Conservation (phyloP, 2,888 invertebrate species). For the Drosophila kanekoi region DNA sequence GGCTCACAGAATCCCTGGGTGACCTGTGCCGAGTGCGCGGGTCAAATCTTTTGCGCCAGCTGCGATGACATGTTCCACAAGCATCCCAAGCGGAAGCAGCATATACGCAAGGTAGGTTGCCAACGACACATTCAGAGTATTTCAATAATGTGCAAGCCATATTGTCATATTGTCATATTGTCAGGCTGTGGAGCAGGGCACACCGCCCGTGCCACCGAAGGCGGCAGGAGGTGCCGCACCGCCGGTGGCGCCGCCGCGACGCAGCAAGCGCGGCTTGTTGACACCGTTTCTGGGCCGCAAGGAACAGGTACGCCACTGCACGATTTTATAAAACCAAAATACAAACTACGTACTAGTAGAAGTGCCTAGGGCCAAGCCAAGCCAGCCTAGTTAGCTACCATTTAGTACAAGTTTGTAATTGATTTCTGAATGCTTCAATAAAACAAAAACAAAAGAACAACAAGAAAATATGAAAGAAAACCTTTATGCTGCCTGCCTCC, state of each 20-base stretch:
- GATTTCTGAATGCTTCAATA: slow-evolving; percentile 76
- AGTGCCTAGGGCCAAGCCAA: slow-evolving; percentile 9
- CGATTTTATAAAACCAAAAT: slow-evolving; percentile 81
- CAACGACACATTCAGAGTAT: fast-evolving
- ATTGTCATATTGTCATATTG: no score
- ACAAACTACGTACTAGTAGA: slow-evolving; percentile 51
- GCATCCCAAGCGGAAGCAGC: slow-evolving; percentile 94
- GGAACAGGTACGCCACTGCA: slow-evolving; percentile 85
- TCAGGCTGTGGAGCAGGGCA: slow-evolving; percentile 83
- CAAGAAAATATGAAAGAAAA: slow-evolving; percentile 25
- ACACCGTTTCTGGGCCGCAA: slow-evolving; percentile 86
- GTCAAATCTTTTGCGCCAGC: slow-evolving; percentile 94
- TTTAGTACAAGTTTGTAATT: slow-evolving; percentile 74
- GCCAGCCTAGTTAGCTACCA: slow-evolving; percentile 50
- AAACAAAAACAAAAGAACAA: slow-evolving; percentile 42
- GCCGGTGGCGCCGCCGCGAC: slow-evolving; percentile 89
- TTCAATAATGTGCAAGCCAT: background rate
- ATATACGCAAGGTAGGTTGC: slow-evolving; percentile 89
- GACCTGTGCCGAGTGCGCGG: slow-evolving; percentile 92
- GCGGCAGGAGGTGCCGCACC: slow-evolving; percentile 80
- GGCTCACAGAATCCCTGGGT: slow-evolving; percentile 93
- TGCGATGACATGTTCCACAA: slow-evolving; percentile 98
- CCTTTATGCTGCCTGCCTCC: slow-evolving; percentile 42
- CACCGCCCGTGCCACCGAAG: slow-evolving; percentile 90
- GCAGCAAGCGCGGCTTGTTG: slow-evolving; percentile 87